These are phyloP conservation scores for Arenaria interpres DNA, from an alignment of 2,113 vertebrate species.

Conservation along the genomic window DNA sequence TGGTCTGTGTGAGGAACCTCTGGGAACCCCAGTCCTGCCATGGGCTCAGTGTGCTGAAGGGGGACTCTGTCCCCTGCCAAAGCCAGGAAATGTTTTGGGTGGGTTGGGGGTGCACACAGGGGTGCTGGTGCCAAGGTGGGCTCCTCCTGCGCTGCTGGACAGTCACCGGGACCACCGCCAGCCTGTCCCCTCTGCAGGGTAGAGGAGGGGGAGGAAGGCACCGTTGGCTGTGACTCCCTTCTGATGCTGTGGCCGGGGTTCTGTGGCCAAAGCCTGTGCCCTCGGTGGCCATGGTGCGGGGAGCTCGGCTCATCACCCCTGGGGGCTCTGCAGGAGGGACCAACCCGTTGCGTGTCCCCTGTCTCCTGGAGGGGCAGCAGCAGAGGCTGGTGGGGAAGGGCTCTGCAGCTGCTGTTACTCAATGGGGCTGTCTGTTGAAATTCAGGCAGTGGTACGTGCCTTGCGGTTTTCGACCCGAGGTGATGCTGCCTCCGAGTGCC, in stretches of 20 bases:
- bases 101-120: neutral
- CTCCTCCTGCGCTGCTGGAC: fast-evolving
- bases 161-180: fast-evolving
- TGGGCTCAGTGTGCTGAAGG: fast-evolving
- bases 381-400: neutral
- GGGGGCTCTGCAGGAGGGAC: neutral
- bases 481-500: neutral
- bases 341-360: neutral
- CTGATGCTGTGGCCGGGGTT: too few relatives aligned
- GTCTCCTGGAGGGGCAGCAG: neutral
- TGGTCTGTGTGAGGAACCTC: too few relatives aligned
- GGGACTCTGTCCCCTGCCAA: neutral
- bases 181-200: neutral
- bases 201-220: neutral
- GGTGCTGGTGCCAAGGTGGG: neutral
- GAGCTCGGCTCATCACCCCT: neutral
- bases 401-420: neutral
- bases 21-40: neutral
- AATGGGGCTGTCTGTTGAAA: neutral
- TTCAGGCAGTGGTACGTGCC: neutral
- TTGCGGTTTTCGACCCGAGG: neutral
- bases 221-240: neutral
- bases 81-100: neutral
- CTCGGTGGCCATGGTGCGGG: fast-evolving
- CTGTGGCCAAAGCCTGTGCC: neutral